Percentiles rank a stretch among this genome's conserved stretches.
Evolutionary conservation across 2,888 invertebrate species (phyloP).

Genomic region (Graphium colonna): DNA sequence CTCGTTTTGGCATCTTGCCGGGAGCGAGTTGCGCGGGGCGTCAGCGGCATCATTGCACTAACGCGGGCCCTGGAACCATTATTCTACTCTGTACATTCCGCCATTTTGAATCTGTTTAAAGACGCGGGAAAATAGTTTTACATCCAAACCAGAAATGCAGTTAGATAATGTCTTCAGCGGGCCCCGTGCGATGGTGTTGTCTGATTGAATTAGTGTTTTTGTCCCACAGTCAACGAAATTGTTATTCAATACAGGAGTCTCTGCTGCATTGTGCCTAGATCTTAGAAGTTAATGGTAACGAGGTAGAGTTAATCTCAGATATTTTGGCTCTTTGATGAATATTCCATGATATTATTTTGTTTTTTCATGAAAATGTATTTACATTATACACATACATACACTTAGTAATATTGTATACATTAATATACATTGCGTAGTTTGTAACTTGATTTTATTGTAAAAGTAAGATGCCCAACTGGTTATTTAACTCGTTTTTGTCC

Average conservation of each 20-base stretch:
- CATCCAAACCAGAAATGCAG: conserved; percentile 36
- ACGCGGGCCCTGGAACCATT: conserved; percentile 50
- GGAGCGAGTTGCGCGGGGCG: conserved; percentile 57
- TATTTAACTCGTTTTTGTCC: conserved; percentile 50
- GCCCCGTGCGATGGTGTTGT: conserved; percentile 65
- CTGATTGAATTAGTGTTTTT: conserved; percentile 52
- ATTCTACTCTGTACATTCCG: conserved; percentile 44
- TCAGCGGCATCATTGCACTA: conserved; percentile 54
- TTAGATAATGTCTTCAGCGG: conserved; percentile 55
- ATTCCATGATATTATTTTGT: conserved; percentile 80
- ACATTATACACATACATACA: conserved; percentile 77
- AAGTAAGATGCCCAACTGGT: conserved; percentile 72
- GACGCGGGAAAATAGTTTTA: not conserved
- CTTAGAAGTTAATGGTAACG: conserved; percentile 80
- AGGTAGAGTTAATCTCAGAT: conserved; percentile 79
- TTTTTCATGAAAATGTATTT: conserved; percentile 78
- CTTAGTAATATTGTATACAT: conserved; percentile 78
- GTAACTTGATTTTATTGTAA: conserved; percentile 76
- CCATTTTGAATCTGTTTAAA: conserved; percentile 8
- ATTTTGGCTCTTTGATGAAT: conserved; percentile 80
- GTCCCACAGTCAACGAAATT: conserved; percentile 79
- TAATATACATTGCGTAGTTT: conserved; percentile 79
- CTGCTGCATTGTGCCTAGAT: conserved; percentile 81
- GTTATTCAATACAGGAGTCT: conserved; percentile 78
- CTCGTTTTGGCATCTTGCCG: conserved; percentile 61